phyloP scores from a whole-genome alignment of 2,797 vertebrate species.

The Kryptolebias ocellatus region DNA sequence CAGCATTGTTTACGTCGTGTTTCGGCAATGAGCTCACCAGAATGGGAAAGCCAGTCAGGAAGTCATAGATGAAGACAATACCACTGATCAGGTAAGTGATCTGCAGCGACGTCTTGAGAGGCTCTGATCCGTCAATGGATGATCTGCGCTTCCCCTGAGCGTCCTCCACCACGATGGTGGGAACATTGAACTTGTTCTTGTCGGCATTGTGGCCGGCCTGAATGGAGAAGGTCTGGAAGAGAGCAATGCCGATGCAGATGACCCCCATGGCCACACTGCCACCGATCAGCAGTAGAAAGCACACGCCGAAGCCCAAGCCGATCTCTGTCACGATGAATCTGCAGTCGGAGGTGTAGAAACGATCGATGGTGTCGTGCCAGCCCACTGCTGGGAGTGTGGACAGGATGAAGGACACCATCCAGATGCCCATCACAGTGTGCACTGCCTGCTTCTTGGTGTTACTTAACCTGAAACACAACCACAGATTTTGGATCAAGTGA shows the following conservation, averaged over 20 bases:
- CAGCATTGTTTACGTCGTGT: neutral
- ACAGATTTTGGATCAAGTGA: conserved; percentile 24
- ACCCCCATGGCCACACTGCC: conserved; percentile 90
- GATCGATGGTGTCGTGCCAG: conserved; percentile 91
- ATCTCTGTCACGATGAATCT: conserved; percentile 94
- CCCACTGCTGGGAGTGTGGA: conserved; percentile 93
- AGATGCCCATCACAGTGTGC: conserved; percentile 95
- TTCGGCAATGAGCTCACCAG: conserved; percentile 82
- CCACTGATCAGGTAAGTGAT: conserved; percentile 93
- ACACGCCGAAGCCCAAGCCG: conserved; percentile 93
- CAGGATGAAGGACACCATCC: conserved; percentile 96
- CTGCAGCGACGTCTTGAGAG: conserved; percentile 90
- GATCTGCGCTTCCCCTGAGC: conserved; percentile 93
- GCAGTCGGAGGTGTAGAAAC: conserved; percentile 92
- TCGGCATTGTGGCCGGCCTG: conserved; percentile 83
- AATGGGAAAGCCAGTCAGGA: conserved; percentile 92
- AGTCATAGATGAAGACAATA: conserved; percentile 93
- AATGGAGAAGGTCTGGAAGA: conserved; percentile 91
- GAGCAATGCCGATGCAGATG: conserved; percentile 90
- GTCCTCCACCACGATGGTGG: conserved; percentile 93
- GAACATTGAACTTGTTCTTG: conserved; percentile 90
- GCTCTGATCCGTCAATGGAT: conserved; percentile 92
- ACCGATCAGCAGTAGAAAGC: conserved; percentile 91
- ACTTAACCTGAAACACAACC: conserved; percentile 83
- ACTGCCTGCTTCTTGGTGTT: conserved; percentile 95